Base-by-base conservation (phyloP, 2,797 vertebrate genomes). In the Diceros bicornis region DNA sequence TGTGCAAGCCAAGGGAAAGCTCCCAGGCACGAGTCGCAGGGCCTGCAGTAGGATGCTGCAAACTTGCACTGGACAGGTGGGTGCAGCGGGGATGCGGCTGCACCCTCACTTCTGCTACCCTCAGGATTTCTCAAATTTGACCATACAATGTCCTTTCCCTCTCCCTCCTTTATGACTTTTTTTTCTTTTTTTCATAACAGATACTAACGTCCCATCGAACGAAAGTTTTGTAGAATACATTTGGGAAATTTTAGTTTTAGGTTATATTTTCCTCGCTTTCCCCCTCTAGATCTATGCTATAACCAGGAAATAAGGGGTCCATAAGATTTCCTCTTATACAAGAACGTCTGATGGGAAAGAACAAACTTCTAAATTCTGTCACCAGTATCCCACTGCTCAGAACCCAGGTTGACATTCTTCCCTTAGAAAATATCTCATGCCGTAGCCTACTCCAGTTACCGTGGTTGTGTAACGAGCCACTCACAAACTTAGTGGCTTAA, bases 191-290 rank as follows among this genome's bases (percentile, higher is more conserved):
- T 90, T 62, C 8, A 41, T 66, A 61, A 44, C 7, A 41, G 5
- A 21, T 62, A 3, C 17, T 66, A 81, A 44, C 8, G 79, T n/a
- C 27, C 25, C n/a, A 37, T 47, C 74, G 61, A 81, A 57, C n/a
- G 37, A 66, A 7, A 14, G 11, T 61, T 82, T 71, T 75, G 25
- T 52, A 44, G 17, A 32, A 66, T 50, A 37, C 9, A 23, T 11
- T 37, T 57, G 34, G 11, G 6, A 59, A 29, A 16, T 37, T 44
- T 25, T 7, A 37, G 29, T 41, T 59, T 83, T 41, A 62, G 1
- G 4, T 79, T 84, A 72, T 27, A 32, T 1, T 72, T 16, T 37
- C 6, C 1, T 6, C 4, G 6, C 12, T n/a, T 1, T 6, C 0
- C 32, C 6, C 34, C 10, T 47, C 25, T 13, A 55, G 32, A 32